These are phyloP conservation scores for Colius striatus DNA, from an alignment of 2,113 vertebrate species.

Conservation along the genomic window DNA sequence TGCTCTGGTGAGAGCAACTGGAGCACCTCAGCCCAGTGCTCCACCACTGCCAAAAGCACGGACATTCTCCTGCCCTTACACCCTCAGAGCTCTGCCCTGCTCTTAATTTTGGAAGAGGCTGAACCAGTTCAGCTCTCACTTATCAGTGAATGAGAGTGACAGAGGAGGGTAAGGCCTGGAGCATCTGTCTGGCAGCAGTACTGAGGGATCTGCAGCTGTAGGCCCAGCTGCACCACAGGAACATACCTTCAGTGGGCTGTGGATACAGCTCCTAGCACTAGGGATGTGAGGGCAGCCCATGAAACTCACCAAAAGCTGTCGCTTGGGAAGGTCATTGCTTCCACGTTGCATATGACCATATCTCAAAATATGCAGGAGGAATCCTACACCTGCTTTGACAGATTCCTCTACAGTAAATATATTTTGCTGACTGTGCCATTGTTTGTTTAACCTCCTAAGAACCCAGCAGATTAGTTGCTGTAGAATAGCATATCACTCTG, in stretches of 20 bases:
- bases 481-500: not conserved
- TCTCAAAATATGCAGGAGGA: not conserved
- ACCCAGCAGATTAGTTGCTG: accelerated
- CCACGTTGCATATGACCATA: accelerated
- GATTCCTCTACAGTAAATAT: not conserved
- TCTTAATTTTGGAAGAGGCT: accelerated
- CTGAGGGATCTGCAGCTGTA: accelerated
- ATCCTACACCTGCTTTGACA: not conserved
- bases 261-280: not conserved
- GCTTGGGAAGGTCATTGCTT: accelerated
- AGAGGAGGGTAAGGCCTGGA: accelerated
- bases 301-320: accelerated
- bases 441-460: not conserved
- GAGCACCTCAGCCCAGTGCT: accelerated
- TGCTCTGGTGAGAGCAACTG: accelerated
- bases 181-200: accelerated
- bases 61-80: not conserved
- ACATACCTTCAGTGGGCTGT: too few species aligned
- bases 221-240: accelerated
- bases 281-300: accelerated
- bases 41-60: accelerated
- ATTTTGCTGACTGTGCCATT: accelerated
- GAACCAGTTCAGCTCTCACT: not conserved
- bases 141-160: too few species aligned
- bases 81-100: accelerated